phyloP scores from a whole-genome alignment of 2,888 invertebrate genomes.

The Protula sp. region DNA sequence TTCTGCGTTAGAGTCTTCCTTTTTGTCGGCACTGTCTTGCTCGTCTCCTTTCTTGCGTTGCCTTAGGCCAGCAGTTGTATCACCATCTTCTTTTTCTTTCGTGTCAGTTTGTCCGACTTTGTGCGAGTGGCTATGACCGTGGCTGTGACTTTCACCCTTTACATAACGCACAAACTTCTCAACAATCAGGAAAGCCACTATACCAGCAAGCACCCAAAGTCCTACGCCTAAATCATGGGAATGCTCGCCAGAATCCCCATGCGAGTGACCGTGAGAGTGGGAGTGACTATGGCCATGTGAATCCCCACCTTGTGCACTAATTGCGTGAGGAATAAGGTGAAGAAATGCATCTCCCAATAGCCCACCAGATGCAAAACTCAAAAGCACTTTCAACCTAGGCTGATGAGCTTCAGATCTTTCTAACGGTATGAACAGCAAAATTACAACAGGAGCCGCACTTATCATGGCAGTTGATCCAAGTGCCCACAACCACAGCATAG shows the following conservation, averaged over 20 bases:
- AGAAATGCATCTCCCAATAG: slow-evolving; percentile 97
- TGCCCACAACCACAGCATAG: slow-evolving; percentile 70
- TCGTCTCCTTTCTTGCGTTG: no score
- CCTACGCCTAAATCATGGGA: slow-evolving; percentile 83
- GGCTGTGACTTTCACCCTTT: slow-evolving; percentile 76
- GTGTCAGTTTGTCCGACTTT: no score
- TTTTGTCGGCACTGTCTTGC: no score
- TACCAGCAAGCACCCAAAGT: slow-evolving; percentile 87
- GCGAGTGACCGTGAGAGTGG: slow-evolving; percentile 58
- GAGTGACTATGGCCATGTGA: slow-evolving; percentile 46
- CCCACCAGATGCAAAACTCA: slow-evolving; percentile 61
- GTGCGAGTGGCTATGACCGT: slow-evolving; percentile 74
- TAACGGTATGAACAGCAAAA: slow-evolving; percentile 87
- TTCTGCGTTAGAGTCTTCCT: no score
- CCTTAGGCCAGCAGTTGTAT: no score
- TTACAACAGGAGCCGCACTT: slow-evolving; percentile 88
- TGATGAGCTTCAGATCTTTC: slow-evolving; percentile 71
- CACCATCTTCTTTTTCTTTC: no score
- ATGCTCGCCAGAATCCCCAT: slow-evolving; percentile 23
- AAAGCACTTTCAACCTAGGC: slow-evolving; percentile 74
- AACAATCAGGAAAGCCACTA: slow-evolving; percentile 83
- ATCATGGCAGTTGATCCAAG: slow-evolving; percentile 86
- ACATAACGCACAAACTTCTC: slow-evolving; percentile 73
- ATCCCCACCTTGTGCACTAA: slow-evolving; percentile 57
- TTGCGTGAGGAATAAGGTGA: slow-evolving; percentile 95